Base-by-base conservation (phyloP, 2,888 invertebrate genomes). In the Eumacrocentrus americanus region DNA sequence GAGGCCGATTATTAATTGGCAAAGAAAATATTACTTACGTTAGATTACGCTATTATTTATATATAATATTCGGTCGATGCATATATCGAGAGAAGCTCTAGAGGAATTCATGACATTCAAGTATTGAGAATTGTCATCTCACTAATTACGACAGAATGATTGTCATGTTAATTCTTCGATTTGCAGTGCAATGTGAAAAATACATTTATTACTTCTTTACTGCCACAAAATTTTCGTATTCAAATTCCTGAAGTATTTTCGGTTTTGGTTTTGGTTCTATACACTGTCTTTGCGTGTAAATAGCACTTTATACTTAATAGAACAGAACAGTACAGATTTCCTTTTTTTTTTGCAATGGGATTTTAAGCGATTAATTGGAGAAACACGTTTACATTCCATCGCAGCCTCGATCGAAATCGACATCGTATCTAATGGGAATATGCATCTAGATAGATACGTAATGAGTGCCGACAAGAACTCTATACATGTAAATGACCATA, bases 321-420 rank as follows among this genome's bases (percentile, higher is more conserved):
- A 18, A 4, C 3, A 20, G 11, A 53, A 42, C n/a, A 22, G n/a
- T 16, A 11, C n/a, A 18, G 2, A 22, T 22, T 22, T 40, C 18
- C 16, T 14, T 11, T 42, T 20, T 25, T 46, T n/a, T 12, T 23
- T 46, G n/a, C 11, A 46, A 11, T 46, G 11, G 20, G 3, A 2
- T 9, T 5, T n/a, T 20, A 14, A 2, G 12, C 3, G 12, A 23
- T n/a, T 4, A 25, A 5, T 18, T 20, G 12, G 12, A 23, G n/a
- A 23, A 22, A 25, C 23, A n/a, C 46, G 37, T 47, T 60, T 68
- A 75, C 75, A 75, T 75, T 75, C 74, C 74, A 75, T 70, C 69
- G 68, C 65, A 67, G 71, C 69, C 72, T 73, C 70, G 74, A 71
- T 72, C 65, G 72, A 73, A 60, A 73, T 73, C 70, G 72, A 67